Conservation (phyloP, 2,888 invertebrate species). For the Cantharis rustica region DNA sequence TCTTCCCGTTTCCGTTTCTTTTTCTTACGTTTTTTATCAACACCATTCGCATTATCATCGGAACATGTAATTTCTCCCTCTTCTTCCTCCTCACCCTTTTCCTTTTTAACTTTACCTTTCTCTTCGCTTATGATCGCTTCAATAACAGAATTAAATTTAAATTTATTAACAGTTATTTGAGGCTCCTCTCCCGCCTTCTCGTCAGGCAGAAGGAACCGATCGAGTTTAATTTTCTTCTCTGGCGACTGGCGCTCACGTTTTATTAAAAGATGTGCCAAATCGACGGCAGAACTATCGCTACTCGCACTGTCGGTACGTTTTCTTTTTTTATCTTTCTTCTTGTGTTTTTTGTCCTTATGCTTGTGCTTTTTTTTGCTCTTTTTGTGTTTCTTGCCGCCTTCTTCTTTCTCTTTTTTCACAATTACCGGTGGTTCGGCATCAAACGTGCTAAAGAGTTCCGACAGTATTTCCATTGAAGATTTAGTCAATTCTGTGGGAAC, state of each 20-base stretch:
- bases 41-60: slow-evolving; percentile 32
- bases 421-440: slow-evolving; percentile 70
- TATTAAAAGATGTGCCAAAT: slow-evolving; percentile 50
- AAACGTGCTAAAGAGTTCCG: slow-evolving; percentile 80
- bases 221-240: slow-evolving; percentile 49
- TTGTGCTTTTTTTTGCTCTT: slow-evolving; percentile 68
- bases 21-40: slow-evolving; percentile 18
- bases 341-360: slow-evolving; percentile 60
- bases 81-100: slow-evolving; percentile 20
- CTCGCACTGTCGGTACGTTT: slow-evolving; percentile 48
- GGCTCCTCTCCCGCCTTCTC: slow-evolving; percentile 38
- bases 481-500: slow-evolving; percentile 52
- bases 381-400: slow-evolving; percentile 60
- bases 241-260: slow-evolving; percentile 49
- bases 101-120: slow-evolving; percentile 24
- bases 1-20: slow-evolving; percentile 25
- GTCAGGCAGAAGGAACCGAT: slow-evolving; percentile 37
- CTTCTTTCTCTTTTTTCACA: slow-evolving; percentile 50
- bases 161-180: slow-evolving; percentile 71
- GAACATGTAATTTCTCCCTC: slow-evolving; percentile 17
- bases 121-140: slow-evolving; percentile 48
- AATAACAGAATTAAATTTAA: slow-evolving; percentile 70
- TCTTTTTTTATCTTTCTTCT: slow-evolving; percentile 57
- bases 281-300: slow-evolving; percentile 46
- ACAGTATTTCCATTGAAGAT: slow-evolving; percentile 79